Percentiles rank a stretch among this genome's conserved stretches.
Evolutionary conservation across 23 tunicate genomes (phyloP).

Genomic region (Botrylloides violaceus): DNA sequence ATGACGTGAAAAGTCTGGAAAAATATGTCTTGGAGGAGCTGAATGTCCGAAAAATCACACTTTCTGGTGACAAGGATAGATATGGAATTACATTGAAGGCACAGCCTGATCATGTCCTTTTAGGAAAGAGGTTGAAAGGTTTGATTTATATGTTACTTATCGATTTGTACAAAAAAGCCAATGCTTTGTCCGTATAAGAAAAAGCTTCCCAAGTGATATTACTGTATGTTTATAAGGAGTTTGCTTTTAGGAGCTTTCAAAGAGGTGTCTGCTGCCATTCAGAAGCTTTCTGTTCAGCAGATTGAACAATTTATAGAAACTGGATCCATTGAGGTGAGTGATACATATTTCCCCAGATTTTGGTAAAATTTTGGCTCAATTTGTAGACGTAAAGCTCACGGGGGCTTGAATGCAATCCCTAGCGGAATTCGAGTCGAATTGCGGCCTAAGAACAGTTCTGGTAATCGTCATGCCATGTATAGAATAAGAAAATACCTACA

Average conservation of each 20-base stretch:
- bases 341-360: too few species aligned
- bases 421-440: too few species aligned
- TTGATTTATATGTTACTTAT: too few species aligned
- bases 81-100: conserved; percentile 81
- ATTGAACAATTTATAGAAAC: conserved; percentile 40
- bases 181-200: background rate
- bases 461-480: too few species aligned
- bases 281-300: conserved; percentile 30
- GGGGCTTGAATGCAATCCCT: too few species aligned
- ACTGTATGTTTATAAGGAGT: background rate
- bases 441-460: too few species aligned
- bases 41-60: conserved; percentile 76
- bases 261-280: conserved; percentile 59
- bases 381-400: too few species aligned
- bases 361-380: too few species aligned
- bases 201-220: background rate
- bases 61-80: conserved; percentile 74
- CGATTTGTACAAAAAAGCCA: too few species aligned
- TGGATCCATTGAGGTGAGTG: conserved; percentile 39
- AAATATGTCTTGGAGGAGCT: conserved; percentile 87
- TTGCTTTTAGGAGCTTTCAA: conserved; percentile 68
- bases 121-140: conserved; percentile 88
- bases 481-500: too few species aligned
- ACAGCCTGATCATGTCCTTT: conserved; percentile 79
- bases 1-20: conserved; percentile 54